Evolutionary conservation across 2,888 invertebrate species (phyloP).

Genomic region (Sthenelais limicola): DNA sequence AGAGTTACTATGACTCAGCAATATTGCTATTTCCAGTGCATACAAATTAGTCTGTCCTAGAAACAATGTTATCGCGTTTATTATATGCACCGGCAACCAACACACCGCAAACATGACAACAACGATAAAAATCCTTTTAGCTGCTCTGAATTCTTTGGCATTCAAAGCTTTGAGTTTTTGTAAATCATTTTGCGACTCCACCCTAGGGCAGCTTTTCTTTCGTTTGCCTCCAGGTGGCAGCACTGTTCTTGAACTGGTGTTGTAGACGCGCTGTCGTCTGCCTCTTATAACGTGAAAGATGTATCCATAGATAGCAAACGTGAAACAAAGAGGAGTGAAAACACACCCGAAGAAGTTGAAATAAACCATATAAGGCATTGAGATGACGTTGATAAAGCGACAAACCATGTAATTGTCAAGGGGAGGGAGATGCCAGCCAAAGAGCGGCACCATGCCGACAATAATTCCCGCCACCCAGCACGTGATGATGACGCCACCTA

Average conservation of each 20-base stretch:
- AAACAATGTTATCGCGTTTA: slow-evolving; percentile 60
- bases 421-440: slow-evolving; percentile 64
- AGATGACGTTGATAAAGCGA: slow-evolving; percentile 65
- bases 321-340: slow-evolving; percentile 61
- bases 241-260: neutral
- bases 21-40: slow-evolving; percentile 53
- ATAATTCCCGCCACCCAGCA: slow-evolving; percentile 63
- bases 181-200: neutral
- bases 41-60: neutral
- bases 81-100: slow-evolving; percentile 69
- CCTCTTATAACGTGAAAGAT: slow-evolving; percentile 63
- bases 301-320: slow-evolving; percentile 65
- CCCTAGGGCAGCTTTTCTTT: neutral
- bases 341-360: slow-evolving; percentile 69
- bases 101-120: slow-evolving; percentile 65
- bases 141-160: slow-evolving; percentile 56
- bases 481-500: slow-evolving; percentile 54
- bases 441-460: slow-evolving; percentile 65
- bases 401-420: slow-evolving; percentile 51
- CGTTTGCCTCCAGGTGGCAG: neutral
- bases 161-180: neutral
- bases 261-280: slow-evolving; percentile 53
- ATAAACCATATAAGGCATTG: slow-evolving; percentile 69
- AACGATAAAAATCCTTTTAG: slow-evolving; percentile 65
- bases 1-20: slow-evolving; percentile 69